Base-by-base conservation (phyloP, 2,113 vertebrate genomes). In the Scortum barcoo region DNA sequence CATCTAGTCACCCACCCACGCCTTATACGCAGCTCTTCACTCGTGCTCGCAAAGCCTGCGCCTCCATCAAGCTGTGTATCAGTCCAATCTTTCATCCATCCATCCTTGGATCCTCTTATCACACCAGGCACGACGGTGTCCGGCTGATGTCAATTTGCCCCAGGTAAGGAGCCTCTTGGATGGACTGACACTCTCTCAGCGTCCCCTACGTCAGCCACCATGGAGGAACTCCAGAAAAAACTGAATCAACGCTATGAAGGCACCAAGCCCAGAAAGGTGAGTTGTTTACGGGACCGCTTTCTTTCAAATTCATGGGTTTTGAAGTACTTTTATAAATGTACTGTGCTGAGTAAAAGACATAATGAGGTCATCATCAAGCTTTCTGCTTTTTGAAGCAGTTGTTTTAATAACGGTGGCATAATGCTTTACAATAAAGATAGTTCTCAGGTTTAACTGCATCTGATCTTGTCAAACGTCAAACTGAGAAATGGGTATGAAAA, bases 221-320 rank as follows among this genome's bases (percentile, higher is more conserved):
- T 99, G 98, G 97, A 97, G 26, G 97, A 98, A 85, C 83, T 93
- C 0, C 96, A 95, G 86, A 94, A 91, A 90, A 96, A 96, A 36
- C 83, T 90, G 38, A 88, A 61, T 57, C 95, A 93, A 72, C 84
- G 87, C 67, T 95, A 94, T 0, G 97, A 98, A 58, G 85, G 79
- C 17, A 96, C 83, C 26, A 97, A 96, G 84, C 96, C 96, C 72
- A 96, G 96, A 83, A 99, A 98, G 93, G 97, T 92, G 60, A 90
- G 90, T 78, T 76, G 51, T 80, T 81, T 51, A 28, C 30, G 19
- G 50, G 3, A 51, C 17, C 14, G 19, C 40, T 61, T 72, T 65
- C 9, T 83, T 62, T 73, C 3, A 36, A 38, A 30, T 79, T 30
- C 0, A 42, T 44, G 12, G 71, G 12, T 81, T 80, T 81, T 68